Evolutionary conservation across 2,113 vertebrate genomes (phyloP).

Genomic region (Spheniscus mendiculus): DNA sequence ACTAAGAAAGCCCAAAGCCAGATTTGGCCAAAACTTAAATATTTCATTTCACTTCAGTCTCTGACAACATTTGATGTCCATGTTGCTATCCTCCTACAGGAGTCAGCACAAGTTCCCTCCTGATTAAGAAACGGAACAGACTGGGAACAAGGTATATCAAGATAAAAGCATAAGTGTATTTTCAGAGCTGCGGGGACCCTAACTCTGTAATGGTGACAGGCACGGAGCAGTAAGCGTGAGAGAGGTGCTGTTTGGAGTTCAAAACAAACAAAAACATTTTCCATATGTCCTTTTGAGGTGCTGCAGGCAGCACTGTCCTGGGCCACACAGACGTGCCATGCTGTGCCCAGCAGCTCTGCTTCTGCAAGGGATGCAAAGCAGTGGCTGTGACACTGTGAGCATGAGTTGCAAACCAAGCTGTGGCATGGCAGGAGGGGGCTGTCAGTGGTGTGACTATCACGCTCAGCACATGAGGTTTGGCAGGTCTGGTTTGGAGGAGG

Average conservation of each 20-base stretch:
- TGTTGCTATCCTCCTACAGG: neutral
- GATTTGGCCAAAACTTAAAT: neutral
- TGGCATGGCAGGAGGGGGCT: neutral
- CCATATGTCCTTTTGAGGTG: rapidly evolving
- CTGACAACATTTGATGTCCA: neutral
- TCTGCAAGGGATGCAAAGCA: neutral
- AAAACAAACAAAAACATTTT: neutral
- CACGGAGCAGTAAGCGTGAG: neutral
- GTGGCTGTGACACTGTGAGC: neutral
- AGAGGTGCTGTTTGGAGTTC: neutral
- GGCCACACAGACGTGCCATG: rapidly evolving
- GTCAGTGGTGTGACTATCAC: neutral
- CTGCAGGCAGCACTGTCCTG: neutral
- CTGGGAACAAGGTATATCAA: no score
- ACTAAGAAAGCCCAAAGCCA: neutral
- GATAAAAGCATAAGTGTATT: neutral
- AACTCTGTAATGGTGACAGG: neutral
- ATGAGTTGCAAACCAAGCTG: neutral
- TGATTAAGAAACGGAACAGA: neutral
- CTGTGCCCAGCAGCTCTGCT: neutral
- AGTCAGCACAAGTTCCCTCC: neutral
- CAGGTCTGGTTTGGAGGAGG: neutral
- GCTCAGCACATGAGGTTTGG: neutral
- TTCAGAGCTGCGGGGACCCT: neutral
- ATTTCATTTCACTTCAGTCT: neutral